Base-by-base conservation (phyloP, 2,888 invertebrate genomes). In the Nezara viridula region DNA sequence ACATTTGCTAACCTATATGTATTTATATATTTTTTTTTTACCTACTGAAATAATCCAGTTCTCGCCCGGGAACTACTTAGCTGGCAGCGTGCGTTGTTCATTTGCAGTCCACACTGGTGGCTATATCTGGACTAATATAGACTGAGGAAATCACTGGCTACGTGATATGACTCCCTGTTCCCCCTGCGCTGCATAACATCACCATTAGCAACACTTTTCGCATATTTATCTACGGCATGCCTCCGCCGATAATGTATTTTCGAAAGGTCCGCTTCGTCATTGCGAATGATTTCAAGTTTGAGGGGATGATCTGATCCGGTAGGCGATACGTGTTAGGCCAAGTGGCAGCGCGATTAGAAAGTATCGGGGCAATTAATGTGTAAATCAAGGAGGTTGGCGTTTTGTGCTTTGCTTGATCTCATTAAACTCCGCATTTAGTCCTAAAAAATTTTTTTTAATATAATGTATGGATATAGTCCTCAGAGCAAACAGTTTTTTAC, bases 121-220 rank as follows among this genome's bases (percentile, higher is more conserved):
- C n/a, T 44, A 81, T 81, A 81, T 81, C 81, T 81, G 44, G 81
- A 81, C 81, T 81, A 81, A 81, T 81, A 81, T 81, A 81, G 81
- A 44, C 81, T 81, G 81, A 81, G 81, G 81, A 81, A 81, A 81
- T 81, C 40, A 47, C 81, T 81, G 44, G 5, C 40, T 47, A 81
- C 81, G 81, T 81, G 81, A 81, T 81, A 40, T 24, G 81, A 81
- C 81, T 81, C 44, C n/a, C 44, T n/a, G 12, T 44, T 81, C n/a
- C n/a, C 32, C 47, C 44, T 81, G 40, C 44, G 44, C 81, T 40
- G 44, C 81, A 47, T 47, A 81, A 44, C 40, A 40, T 44, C 81
- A 40, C 24, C 81, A 81, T 81, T 81, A 81, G 81, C 44, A 47
- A 81, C 40, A 81, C 81, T 37, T 77, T 77, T 81, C 81, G 81